Evolutionary conservation across 1,140 invertebrate species (phyloP).

Genomic region (Thaumatotibia leucotreta): DNA sequence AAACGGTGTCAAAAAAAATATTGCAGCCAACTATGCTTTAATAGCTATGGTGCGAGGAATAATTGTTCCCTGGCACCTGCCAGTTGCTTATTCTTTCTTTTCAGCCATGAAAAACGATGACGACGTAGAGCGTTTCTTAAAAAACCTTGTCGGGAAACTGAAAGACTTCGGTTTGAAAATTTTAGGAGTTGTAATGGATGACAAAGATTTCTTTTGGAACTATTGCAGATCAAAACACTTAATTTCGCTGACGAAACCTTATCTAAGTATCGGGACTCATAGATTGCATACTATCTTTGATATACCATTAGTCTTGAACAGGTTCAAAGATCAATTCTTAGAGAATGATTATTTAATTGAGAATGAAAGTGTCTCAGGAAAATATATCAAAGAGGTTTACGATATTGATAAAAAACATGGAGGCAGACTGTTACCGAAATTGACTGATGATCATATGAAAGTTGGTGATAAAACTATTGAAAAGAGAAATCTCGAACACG

Average conservation of each 20-base stretch:
- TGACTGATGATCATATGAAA: neutral
- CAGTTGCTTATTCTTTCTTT: neutral
- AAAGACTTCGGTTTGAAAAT: neutral
- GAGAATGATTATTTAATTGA: neutral
- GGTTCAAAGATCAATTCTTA: neutral
- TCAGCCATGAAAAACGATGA: neutral
- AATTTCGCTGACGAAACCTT: neutral
- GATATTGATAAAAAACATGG: neutral
- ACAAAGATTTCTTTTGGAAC: neutral
- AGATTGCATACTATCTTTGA: neutral
- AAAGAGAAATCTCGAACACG: neutral
- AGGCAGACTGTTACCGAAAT: neutral
- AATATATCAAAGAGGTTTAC: neutral
- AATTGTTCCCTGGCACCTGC: neutral
- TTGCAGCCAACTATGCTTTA: neutral
- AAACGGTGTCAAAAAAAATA: neutral
- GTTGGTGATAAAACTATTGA: no score
- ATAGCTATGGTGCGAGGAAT: neutral
- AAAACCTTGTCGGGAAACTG: neutral
- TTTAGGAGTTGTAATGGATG: neutral
- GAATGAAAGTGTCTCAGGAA: neutral
- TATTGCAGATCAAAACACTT: neutral
- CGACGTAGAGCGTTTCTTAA: neutral
- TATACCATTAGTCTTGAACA: neutral
- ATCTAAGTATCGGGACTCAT: neutral